Base-by-base conservation (phyloP, 2,888 invertebrate species). In the Rhagophthalmus giganteus region DNA sequence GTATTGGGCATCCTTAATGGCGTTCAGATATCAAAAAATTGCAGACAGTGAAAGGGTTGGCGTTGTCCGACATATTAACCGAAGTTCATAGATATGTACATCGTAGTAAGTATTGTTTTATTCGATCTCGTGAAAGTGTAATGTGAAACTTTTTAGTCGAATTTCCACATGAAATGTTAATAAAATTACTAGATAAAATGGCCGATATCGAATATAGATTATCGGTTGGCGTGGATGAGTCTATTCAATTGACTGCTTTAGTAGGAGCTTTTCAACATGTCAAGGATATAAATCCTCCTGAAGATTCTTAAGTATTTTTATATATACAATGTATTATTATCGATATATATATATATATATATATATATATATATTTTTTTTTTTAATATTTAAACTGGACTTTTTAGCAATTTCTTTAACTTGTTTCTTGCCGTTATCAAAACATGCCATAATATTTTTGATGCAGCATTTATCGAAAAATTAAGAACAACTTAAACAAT, bases 11-110 rank as follows among this genome's bases (percentile, higher is more conserved):
- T 33, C 14, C 37, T 52, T 53, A 53, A 54, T 32, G 27, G 49
- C 51, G 60, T 64, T 60, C 65, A 82, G 89, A 87, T 76, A 87
- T 91, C 60, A 82, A 90, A 80, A 86, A 85, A 72, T 80, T 96
- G 32, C 94, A 96, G 75, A 82, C 87, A 28, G 78, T 82, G 0
- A 96, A 96, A 78, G 98, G 98, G 2, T 78, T 97, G 51, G 96
- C 98, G 0, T 79, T 99, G 14, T 86, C 88, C 57, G 98, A 99
- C 71, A 94, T 99, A 62, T 73, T 99, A 34, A 89, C 94, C 0
- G 95, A 97, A 76, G 78, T 98, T 8, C 96, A 97, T 73, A 76
- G 81, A 2, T 87, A 87, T 65, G 83, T 97, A 34, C 91, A 93
- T 75, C 84, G 90, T 82, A 84, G 95, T 95, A 80, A 78, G 85